A percentile compares a stretch with the other conserved stretches of the same genome.
phyloP scores from a whole-genome alignment of 2,797 vertebrate genomes.

The Leptodactylus fallax region DNA sequence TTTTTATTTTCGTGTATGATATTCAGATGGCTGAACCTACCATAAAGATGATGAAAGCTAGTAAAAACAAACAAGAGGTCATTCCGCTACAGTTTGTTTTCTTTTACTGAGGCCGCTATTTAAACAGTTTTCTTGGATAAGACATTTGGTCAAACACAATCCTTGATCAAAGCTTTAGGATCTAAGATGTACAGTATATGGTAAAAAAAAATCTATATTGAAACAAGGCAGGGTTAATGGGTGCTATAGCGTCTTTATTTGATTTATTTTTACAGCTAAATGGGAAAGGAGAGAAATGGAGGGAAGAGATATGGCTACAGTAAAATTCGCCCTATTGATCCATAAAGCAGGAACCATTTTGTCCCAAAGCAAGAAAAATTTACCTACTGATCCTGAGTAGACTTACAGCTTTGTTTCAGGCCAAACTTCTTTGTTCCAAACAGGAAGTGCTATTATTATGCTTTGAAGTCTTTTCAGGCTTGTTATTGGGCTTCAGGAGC shows the following conservation, averaged over 20 bases:
- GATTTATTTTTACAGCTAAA: neutral
- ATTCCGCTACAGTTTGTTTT: conserved; percentile 54
- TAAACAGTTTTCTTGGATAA: conserved; percentile 61
- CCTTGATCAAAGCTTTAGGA: conserved; percentile 51
- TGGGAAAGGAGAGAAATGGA: too few relatives aligned
- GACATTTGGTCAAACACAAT: conserved; percentile 41
- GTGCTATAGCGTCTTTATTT: too few relatives aligned
- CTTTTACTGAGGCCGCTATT: conserved; percentile 57
- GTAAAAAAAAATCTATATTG: neutral
- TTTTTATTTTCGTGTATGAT: conserved; percentile 56
- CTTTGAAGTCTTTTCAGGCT: too few relatives aligned
- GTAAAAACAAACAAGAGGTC: conserved; percentile 58
- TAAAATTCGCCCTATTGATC: too few relatives aligned
- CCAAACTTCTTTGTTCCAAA: too few relatives aligned
- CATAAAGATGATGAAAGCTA: conserved; percentile 59
- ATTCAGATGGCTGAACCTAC: conserved; percentile 60
- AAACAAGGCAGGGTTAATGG: neutral
- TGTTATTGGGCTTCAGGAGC: too few relatives aligned
- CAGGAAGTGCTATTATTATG: too few relatives aligned
- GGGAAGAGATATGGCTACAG: too few relatives aligned
- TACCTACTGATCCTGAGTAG: too few relatives aligned
- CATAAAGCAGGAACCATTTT: too few relatives aligned
- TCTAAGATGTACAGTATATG: neutral
- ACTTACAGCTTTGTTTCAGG: too few relatives aligned
- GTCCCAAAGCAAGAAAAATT: too few relatives aligned